Percentiles rank a stretch among this genome's conserved stretches.
Evolutionary conservation across 2,113 vertebrate genomes (phyloP).

Genomic region (Cettia cetti): DNA sequence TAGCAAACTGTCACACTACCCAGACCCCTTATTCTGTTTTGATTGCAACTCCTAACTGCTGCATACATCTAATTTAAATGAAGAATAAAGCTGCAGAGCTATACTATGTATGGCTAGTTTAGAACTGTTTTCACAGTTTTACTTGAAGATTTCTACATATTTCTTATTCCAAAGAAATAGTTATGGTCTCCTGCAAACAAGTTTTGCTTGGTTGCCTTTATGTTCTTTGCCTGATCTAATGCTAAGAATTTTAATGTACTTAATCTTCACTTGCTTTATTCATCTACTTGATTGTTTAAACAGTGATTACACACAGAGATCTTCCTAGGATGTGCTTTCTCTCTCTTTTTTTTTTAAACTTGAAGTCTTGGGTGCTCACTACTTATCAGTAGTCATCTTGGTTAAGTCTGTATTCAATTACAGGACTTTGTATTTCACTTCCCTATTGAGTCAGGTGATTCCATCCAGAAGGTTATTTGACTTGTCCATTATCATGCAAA

Average conservation of each 20-base stretch:
- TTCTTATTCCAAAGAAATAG: not conserved
- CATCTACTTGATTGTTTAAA: not conserved
- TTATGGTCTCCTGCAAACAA: not conserved
- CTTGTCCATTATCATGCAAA: not conserved
- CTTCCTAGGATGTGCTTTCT: not conserved
- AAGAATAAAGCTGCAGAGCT: not conserved
- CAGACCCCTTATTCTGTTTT: not conserved
- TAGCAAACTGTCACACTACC: not conserved
- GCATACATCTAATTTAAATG: not conserved
- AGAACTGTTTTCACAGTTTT: not conserved
- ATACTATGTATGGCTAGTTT: not conserved
- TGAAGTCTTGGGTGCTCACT: not conserved
- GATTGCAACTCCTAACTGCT: not conserved
- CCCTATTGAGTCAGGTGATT: not conserved
- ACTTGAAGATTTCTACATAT: not conserved
- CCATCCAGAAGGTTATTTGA: not conserved
- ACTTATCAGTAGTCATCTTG: not conserved
- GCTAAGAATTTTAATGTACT: not conserved
- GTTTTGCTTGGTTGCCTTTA: not conserved
- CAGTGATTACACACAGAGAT: not conserved
- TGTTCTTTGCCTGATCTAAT: not conserved
- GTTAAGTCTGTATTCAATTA: not conserved
- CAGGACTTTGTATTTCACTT: not conserved
- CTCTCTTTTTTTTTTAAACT: not conserved
- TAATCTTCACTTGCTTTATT: not conserved